Base-by-base conservation (phyloP, 2,888 invertebrate genomes). In the Drosophila phalerata region DNA sequence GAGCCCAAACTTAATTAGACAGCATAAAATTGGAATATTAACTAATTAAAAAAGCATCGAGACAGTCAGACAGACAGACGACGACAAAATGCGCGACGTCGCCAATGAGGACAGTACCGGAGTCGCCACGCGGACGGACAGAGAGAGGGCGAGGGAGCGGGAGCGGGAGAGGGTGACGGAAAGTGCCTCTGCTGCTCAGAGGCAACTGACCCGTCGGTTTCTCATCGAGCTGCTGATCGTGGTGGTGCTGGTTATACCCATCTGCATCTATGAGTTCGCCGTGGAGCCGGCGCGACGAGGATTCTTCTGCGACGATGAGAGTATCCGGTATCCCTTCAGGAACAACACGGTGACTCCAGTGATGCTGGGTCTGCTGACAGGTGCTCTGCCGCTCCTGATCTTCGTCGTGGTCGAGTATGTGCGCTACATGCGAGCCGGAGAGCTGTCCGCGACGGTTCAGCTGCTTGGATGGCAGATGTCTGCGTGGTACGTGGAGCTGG, bases 271-370 rank as follows among this genome's bases (percentile, higher is more conserved):
- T 58, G 91, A 91, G 71, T 86, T 83, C 19, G 85, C 57, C 11
- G 72, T 90, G 13, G 90, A 91, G 43, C 91, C 91, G 0, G 75
- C 74, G 13, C 80, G 80, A 0, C 84, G 91, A 0, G 91, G 91
- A 32, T 91, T 91, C 82, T 91, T 91, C 65, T 91, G 91, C 57
- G 79, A 84, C 42, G 91, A 91, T 47, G 90, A 91, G 66, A 82
- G 77, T 15, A 86, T 91, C 42, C 79, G 79, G 0, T 91, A 91
- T 58, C 91, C 91, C 11, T 91, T 85, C 48, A 71, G 42, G 11
- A 69, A 60, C 0, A 91, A 90, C 17, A 91, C 91, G 0, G 69
- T 91, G 11, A 88, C 82, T 0, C 68, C 80, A 0, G 66, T 85
- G 10, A 72, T 77, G 77, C 67, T 91, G 43, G 88, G 76, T 0